Conservation (phyloP, 2,888 invertebrate species). For the Creontiades dilutus region DNA sequence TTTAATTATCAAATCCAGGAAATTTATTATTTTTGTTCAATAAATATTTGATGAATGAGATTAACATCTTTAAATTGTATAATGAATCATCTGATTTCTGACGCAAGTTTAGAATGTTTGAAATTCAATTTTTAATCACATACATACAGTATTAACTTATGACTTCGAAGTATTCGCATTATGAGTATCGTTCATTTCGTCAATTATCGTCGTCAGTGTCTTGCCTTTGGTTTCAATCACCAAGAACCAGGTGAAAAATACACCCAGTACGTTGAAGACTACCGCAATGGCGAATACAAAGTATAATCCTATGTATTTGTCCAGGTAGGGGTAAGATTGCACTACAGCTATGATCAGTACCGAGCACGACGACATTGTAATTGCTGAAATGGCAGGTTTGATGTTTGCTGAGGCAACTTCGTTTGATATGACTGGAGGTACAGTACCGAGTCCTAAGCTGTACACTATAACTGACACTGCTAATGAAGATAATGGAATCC, state of each 20-base stretch:
- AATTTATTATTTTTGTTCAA: no score
- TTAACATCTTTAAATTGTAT: no score
- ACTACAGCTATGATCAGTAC: slow-evolving; percentile 42
- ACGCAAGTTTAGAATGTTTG: no score
- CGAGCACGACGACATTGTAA: background rate
- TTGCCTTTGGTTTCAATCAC: slow-evolving; percentile 64
- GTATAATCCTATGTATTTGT: slow-evolving; percentile 53
- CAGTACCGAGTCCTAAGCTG: slow-evolving; percentile 41
- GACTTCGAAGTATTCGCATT: background rate
- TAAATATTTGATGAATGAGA: no score
- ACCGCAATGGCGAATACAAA: slow-evolving; percentile 43
- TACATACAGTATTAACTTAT: no score
- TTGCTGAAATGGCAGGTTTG: slow-evolving; percentile 37
- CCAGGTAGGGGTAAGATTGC: slow-evolving; percentile 44
- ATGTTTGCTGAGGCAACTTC: slow-evolving; percentile 51
- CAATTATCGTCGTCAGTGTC: background rate
- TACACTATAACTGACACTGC: slow-evolving; percentile 29
- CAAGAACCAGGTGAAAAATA: slow-evolving; percentile 45
- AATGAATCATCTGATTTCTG: no score
- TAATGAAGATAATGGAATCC: slow-evolving; percentile 45
- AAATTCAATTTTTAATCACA: no score
- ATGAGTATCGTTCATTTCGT: slow-evolving; percentile 2
- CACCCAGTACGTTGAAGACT: slow-evolving; percentile 41
- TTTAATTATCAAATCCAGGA: no score
- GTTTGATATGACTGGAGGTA: slow-evolving; percentile 43